Conservation (phyloP, 2,113 vertebrate genomes). For the Dendrocopos noguchii region DNA sequence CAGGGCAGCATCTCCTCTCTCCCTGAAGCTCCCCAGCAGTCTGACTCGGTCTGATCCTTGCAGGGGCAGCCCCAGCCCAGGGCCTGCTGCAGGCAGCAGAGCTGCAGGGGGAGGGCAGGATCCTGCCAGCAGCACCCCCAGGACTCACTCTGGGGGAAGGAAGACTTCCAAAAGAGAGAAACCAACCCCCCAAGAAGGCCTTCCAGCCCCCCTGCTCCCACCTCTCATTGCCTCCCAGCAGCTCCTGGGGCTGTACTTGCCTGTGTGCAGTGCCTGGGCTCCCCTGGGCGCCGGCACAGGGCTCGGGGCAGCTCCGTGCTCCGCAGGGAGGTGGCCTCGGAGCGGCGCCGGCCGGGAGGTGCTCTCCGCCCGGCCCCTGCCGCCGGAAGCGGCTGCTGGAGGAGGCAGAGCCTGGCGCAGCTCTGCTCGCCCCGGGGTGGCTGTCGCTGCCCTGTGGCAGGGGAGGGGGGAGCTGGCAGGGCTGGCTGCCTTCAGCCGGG, state of each 20-base stretch:
- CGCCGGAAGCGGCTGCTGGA: not conserved
- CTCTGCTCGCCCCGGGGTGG: not conserved
- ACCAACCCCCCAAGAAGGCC: not conserved
- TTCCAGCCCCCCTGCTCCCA: not conserved
- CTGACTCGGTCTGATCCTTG: not conserved
- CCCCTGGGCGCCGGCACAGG: rapidly evolving
- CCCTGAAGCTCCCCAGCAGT: not conserved
- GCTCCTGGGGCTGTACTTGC: not conserved
- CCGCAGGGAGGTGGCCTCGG: not conserved
- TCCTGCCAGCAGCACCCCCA: not conserved
- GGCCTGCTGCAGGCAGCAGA: rapidly evolving
- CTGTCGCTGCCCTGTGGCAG: rapidly evolving
- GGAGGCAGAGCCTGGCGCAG: not conserved
- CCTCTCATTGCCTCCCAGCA: not conserved
- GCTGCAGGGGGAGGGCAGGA: not conserved
- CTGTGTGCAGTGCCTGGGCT: not conserved
- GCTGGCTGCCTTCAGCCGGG: too few relatives aligned
- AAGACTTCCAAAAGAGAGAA: not conserved
- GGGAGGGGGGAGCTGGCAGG: too few relatives aligned
- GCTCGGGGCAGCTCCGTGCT: too few relatives aligned
- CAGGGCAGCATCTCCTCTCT: too few relatives aligned
- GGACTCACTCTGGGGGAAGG: not conserved
- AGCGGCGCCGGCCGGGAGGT: not conserved
- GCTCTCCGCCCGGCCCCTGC: not conserved
- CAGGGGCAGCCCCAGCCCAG: not conserved